Conservation (phyloP, 64 coral and sea anemone genomes). For the Montipora sp. region DNA sequence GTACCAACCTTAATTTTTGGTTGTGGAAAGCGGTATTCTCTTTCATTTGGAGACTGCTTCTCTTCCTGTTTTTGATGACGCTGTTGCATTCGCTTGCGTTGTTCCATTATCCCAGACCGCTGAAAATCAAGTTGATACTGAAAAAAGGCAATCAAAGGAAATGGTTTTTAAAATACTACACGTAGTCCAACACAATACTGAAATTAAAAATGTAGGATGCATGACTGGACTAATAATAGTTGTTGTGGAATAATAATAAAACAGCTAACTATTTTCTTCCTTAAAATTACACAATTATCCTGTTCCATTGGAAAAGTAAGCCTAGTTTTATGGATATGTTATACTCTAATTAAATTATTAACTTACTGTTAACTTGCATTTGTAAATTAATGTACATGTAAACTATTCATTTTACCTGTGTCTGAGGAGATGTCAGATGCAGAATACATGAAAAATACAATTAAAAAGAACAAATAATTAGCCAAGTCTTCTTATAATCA, state of each 20-base stretch:
- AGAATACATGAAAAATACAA: background rate
- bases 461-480: background rate
- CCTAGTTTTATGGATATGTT: no score
- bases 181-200: no score
- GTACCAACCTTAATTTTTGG: slow-evolving; percentile 73
- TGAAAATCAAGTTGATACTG: slow-evolving; percentile 50
- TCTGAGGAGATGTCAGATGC: background rate
- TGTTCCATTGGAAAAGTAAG: no score
- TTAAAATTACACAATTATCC: no score
- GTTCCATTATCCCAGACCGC: slow-evolving; percentile 24
- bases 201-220: no score
- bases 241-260: no score
- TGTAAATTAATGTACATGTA: background rate
- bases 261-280: no score
- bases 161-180: background rate
- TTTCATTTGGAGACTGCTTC: slow-evolving; percentile 12
- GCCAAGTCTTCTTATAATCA: background rate
- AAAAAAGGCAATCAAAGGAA: slow-evolving; percentile 17
- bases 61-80: slow-evolving; percentile 25
- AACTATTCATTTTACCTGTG: background rate
- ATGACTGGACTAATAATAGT: no score
- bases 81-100: slow-evolving; percentile 5
- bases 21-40: slow-evolving; percentile 37
- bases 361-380: background rate
- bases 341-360: no score